phyloP scores from a whole-genome alignment of 2,797 vertebrate genomes.

The Eidolon dupreanum region DNA sequence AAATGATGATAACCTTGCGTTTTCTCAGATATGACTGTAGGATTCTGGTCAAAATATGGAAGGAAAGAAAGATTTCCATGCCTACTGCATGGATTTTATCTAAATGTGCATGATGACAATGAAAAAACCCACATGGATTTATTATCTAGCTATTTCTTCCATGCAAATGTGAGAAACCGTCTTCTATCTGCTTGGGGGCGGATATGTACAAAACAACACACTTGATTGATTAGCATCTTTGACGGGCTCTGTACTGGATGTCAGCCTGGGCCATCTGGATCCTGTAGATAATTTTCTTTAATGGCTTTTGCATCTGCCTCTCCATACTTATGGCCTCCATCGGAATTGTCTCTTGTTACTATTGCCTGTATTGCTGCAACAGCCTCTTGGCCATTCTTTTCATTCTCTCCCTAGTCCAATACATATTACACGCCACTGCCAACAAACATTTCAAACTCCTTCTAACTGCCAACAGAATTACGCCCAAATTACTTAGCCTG shows the following conservation, averaged over 20 bases:
- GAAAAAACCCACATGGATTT: conserved; percentile 33
- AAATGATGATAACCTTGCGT: not conserved
- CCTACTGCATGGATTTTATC: not conserved
- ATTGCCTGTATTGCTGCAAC: conserved; percentile 38
- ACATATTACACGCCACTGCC: not conserved
- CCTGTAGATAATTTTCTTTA: conserved; percentile 17
- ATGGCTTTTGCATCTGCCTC: conserved; percentile 28
- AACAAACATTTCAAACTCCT: conserved; percentile 13
- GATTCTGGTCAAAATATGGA: conserved; percentile 24
- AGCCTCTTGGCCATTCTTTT: not conserved
- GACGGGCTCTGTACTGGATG: not conserved
- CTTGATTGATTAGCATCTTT: not conserved
- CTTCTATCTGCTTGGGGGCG: not conserved
- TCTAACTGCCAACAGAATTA: conserved; percentile 51
- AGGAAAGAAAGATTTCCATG: not conserved
- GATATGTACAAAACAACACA: not conserved
- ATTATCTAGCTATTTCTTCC: not conserved
- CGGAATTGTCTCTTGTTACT: not conserved
- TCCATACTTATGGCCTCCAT: not conserved
- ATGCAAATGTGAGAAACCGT: conserved; percentile 1
- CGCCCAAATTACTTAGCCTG: conserved; percentile 12
- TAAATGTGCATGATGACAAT: not conserved
- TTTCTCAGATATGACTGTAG: not conserved
- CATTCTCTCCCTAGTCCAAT: not conserved
- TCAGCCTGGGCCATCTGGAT: conserved; percentile 27